phyloP scores from a whole-genome alignment of 2,113 vertebrate genomes.

The Accipiter cooperii region DNA sequence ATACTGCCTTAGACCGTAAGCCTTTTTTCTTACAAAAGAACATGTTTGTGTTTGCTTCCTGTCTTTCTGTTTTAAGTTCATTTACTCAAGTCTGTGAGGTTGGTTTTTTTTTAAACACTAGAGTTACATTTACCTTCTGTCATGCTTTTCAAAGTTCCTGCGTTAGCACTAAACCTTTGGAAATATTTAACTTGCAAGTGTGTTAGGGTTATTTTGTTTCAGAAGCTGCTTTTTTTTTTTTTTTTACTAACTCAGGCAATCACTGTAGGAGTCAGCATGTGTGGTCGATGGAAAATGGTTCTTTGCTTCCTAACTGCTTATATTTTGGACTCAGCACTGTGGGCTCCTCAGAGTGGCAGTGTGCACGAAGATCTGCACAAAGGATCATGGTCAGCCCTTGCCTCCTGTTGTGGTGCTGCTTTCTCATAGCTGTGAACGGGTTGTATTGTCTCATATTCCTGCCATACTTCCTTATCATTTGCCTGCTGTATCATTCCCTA shows the following conservation, averaged over 20 bases:
- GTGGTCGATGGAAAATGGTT: neutral
- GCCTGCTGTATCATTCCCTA: neutral
- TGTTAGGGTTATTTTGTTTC: neutral
- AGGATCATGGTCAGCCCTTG: neutral
- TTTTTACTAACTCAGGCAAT: neutral
- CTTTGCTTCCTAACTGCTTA: neutral
- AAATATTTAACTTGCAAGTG: neutral
- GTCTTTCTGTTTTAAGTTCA: neutral
- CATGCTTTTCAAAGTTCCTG: neutral
- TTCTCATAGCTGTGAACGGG: neutral
- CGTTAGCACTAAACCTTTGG: neutral
- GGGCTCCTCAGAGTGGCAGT: neutral
- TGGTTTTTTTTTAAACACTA: neutral
- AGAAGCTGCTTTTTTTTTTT: neutral
- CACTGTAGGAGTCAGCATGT: neutral
- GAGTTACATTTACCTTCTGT: neutral
- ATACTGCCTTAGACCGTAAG: no score
- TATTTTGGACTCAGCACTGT: rapidly evolving
- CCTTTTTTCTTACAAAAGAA: neutral
- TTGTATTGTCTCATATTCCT: neutral
- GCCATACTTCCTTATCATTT: neutral
- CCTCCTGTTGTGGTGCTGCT: neutral
- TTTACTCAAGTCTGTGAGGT: neutral
- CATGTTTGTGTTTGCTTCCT: neutral
- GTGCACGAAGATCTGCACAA: neutral